Evolutionary conservation across 2,113 vertebrate genomes (phyloP).

Genomic region (Cyanistes caeruleus): DNA sequence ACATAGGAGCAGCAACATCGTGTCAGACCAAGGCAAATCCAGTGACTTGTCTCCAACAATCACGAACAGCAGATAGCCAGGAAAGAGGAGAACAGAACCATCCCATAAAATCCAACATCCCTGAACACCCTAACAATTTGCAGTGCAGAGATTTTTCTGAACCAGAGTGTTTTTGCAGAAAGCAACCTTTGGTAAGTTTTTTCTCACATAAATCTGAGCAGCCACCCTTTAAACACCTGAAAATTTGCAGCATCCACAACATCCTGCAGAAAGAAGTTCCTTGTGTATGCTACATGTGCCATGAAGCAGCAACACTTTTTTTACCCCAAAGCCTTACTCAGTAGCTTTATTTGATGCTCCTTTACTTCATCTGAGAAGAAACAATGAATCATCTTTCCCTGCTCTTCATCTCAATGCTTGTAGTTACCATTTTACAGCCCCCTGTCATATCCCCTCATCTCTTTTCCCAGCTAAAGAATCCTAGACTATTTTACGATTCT

Average conservation of each 20-base stretch:
- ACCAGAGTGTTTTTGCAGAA: not conserved
- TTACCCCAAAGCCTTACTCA: not conserved
- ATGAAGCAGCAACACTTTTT: not conserved
- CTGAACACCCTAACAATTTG: not conserved
- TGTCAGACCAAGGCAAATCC: not conserved
- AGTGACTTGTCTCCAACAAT: not conserved
- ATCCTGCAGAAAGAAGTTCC: not conserved
- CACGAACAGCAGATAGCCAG: not conserved
- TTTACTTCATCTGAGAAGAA: not conserved
- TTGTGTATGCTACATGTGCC: rapidly evolving
- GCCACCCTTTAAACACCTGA: not conserved
- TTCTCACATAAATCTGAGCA: not conserved
- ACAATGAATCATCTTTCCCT: not conserved
- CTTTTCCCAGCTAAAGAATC: constrained; percentile 18
- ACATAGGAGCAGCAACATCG: not conserved
- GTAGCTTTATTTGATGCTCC: not conserved
- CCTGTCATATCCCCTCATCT: not conserved
- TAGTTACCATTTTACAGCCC: not conserved
- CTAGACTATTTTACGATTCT: not conserved
- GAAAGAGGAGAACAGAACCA: not conserved
- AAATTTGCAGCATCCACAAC: not conserved
- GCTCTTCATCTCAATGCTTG: not conserved
- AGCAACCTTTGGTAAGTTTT: not conserved
- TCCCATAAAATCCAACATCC: not conserved
- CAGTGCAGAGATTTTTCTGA: not conserved